Evolutionary conservation across 1,140 invertebrate genomes (phyloP), one percentile per base, ranked within the genome.

Genomic region (Babylonia areolata): DNA sequence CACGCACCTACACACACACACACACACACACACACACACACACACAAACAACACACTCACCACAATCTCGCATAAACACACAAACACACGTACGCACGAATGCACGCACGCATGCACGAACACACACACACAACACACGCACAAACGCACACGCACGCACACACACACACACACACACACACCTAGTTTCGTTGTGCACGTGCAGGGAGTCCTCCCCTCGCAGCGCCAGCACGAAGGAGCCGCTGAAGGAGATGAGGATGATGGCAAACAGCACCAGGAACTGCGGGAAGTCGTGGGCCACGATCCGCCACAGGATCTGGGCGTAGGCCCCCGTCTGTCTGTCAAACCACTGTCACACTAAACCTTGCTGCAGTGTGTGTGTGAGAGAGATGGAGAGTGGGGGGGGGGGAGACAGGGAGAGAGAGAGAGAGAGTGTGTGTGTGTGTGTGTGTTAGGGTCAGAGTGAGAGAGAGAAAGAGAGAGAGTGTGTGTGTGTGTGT

Each of bases 271-370:
- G 85, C 20, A 90, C 82, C 9, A 87, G 88, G 54, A 92, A 92
- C 89, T 92, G 91, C 17, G 90, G 42, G 81, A 92, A 90, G 58
- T 92, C 91, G 58, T 91, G 89, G 12, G 81, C 84, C 15, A 92
- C 28, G n/a, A 92, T 88, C 46, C 88, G 84, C 90, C 90, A 92
- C n/a, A 92, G 78, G 80, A 91, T 91, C 85, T 92, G 91, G 46
- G 91, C 88, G 69, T 92, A 92, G 12, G 90, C 91, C 46, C 91
- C 91, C 2, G 90, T 92, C 87, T 92, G 91, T 87, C 91, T 92
- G 87, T 9, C 85, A 82, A 37, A n/a, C n/a, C n/a, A n/a, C n/a
- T n/a, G n/a, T n/a, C n/a, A n/a, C n/a, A n/a, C n/a, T n/a, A n/a
- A n/a, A n/a, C n/a, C n/a, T n/a, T n/a, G n/a, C n/a, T n/a, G n/a